Percentiles rank a stretch among this genome's conserved stretches.
phyloP scores from a whole-genome alignment of 2,113 vertebrate genomes.

The Strix uralensis region DNA sequence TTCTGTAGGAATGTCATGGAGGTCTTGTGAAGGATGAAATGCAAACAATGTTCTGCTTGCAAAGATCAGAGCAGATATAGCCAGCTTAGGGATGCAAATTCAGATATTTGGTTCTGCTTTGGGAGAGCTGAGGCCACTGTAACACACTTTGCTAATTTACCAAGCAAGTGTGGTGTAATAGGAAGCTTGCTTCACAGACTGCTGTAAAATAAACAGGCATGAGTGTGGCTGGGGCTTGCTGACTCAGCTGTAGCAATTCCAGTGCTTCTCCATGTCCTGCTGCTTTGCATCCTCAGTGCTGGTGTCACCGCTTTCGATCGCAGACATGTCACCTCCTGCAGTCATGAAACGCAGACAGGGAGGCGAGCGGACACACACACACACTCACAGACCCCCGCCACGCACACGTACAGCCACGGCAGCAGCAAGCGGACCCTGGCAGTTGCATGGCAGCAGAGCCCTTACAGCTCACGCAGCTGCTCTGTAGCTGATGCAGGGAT shows the following conservation, averaged over 20 bases:
- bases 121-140: background rate
- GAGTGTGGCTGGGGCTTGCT: background rate
- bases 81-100: background rate
- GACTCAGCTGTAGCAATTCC: background rate
- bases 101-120: background rate
- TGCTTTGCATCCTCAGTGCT: background rate
- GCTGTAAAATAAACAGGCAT: background rate
- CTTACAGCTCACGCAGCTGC: background rate
- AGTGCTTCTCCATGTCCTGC: background rate
- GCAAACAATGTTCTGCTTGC: accelerated
- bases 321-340: background rate
- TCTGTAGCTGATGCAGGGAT: background rate
- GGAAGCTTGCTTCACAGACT: background rate
- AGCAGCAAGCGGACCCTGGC: background rate
- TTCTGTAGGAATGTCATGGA: background rate
- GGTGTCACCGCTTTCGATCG: background rate
- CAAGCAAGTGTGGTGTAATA: accelerated
- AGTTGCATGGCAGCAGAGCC: background rate
- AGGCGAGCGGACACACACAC: accelerated
- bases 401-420: accelerated
- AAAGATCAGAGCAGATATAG: background rate
- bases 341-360: background rate
- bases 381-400: accelerated
- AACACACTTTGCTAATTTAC: background rate
- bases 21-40: background rate